Conservation (phyloP, 1,140 invertebrate genomes). For the Spodoptera frugiperda region DNA sequence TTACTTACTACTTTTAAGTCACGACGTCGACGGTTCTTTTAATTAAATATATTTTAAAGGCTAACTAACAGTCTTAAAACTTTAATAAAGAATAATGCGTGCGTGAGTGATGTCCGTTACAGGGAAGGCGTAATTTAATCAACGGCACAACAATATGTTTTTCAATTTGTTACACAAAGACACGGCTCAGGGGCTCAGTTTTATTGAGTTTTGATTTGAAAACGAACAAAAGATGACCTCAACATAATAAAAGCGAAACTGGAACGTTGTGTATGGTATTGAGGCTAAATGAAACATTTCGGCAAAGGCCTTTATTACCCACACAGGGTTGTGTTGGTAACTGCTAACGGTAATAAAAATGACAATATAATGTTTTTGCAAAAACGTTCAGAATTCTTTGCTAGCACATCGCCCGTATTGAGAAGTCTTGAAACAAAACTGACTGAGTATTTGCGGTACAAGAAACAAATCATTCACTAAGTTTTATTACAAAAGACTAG, state of each 20-base stretch:
- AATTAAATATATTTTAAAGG: too few relatives aligned
- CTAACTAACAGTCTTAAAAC: too few relatives aligned
- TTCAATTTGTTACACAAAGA: constrained; percentile 48
- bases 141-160: constrained; percentile 35
- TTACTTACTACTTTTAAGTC: too few relatives aligned
- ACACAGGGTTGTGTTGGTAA: constrained; percentile 37
- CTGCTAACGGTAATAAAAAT: constrained; percentile 48
- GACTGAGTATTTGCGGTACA: constrained; percentile 11
- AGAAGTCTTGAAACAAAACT: constrained; percentile 19
- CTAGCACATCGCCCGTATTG: not conserved
- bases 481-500: constrained; percentile 13
- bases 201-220: constrained; percentile 50
- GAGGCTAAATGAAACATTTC: constrained; percentile 52
- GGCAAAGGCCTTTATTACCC: constrained; percentile 44
- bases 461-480: constrained; percentile 22
- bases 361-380: constrained; percentile 49
- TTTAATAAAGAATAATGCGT: constrained; percentile 13
- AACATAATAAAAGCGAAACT: constrained; percentile 49
- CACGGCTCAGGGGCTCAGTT: constrained; percentile 34
- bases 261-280: constrained; percentile 45
- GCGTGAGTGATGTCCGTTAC: not conserved
- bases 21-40: too few relatives aligned
- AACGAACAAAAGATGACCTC: constrained; percentile 46
- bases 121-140: constrained; percentile 39
- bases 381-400: constrained; percentile 30